These are phyloP conservation scores for Pardalotus punctatus DNA, from an alignment of 2,113 vertebrate species.

Conservation along the genomic window DNA sequence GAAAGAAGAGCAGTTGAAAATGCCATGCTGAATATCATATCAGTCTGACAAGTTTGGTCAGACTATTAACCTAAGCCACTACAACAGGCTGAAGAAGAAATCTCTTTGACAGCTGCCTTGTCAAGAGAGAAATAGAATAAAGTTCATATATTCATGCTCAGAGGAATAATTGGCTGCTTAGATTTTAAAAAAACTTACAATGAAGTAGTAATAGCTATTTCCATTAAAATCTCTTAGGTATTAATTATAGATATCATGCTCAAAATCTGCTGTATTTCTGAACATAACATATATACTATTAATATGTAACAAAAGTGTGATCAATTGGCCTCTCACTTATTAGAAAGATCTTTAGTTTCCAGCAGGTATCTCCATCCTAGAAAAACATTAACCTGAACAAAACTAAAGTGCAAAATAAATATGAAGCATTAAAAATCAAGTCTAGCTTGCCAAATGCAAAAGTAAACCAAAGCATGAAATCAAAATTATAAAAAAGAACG, in stretches of 20 bases:
- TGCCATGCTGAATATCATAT: neutral
- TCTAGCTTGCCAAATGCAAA: neutral
- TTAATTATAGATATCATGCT: neutral
- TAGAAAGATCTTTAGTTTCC: neutral
- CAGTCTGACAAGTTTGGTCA: constrained; percentile 32
- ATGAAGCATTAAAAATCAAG: neutral
- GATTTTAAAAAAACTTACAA: neutral
- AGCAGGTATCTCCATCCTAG: neutral
- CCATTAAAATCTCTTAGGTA: neutral
- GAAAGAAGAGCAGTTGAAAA: constrained; percentile 25
- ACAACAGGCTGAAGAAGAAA: neutral
- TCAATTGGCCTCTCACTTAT: neutral
- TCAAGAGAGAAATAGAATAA: neutral
- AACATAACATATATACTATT: neutral
- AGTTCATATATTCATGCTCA: neutral
- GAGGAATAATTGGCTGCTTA: neutral
- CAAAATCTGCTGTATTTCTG: neutral
- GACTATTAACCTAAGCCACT: constrained; percentile 4
- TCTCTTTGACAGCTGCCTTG: neutral
- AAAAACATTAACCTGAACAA: neutral
- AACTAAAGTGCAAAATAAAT: neutral
- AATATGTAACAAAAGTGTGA: neutral
- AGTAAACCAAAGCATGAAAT: neutral
- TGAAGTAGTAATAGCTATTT: neutral
- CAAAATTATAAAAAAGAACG: neutral